phyloP scores from a whole-genome alignment of 1,140 invertebrate species.

The Maconellicoccus hirsutus region DNA sequence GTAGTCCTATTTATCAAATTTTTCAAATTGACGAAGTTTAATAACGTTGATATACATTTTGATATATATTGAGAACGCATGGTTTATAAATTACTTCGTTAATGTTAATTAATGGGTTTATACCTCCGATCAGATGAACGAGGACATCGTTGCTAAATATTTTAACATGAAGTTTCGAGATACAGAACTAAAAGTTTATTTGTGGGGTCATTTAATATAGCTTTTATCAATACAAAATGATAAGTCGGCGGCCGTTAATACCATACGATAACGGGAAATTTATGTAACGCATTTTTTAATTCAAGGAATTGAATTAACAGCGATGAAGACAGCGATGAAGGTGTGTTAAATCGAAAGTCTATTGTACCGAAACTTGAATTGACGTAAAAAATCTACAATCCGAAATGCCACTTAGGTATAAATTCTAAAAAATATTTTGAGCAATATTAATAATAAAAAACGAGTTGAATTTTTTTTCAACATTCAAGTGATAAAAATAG shows the following conservation, averaged over 20 bases:
- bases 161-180: neutral
- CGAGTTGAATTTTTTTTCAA: too few species aligned
- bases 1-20: too few species aligned
- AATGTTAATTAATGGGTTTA: slow-evolving; percentile 5
- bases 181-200: neutral
- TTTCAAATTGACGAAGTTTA: too few species aligned
- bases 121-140: neutral
- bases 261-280: neutral
- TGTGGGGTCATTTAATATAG: slow-evolving; percentile 3
- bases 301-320: neutral
- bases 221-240: neutral
- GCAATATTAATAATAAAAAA: too few species aligned
- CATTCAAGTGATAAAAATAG: too few species aligned
- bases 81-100: neutral
- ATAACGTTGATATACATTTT: neutral
- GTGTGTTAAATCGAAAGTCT: too few species aligned
- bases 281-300: neutral
- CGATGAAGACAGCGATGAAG: too few species aligned
- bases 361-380: too few species aligned
- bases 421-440: too few species aligned
- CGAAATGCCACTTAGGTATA: too few species aligned
- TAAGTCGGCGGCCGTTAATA: too few species aligned
- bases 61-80: neutral
- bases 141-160: neutral
- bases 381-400: too few species aligned